Percentiles rank a stretch among this genome's conserved stretches.
phyloP scores from a whole-genome alignment of 2,113 vertebrate genomes.

The Platysternon megacephalum region DNA sequence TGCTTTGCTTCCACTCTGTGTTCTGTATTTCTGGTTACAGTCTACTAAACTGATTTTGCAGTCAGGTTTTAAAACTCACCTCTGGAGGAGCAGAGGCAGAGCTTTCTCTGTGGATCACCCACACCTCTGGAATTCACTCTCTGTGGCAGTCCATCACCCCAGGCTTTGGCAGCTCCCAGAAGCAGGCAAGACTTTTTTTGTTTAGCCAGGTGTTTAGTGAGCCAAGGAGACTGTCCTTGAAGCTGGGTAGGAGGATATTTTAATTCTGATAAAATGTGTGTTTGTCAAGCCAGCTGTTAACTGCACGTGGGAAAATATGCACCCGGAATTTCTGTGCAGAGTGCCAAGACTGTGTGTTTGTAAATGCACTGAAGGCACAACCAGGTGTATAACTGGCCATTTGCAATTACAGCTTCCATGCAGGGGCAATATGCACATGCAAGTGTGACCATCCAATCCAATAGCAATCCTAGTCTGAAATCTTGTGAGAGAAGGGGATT shows the following conservation, averaged over 20 bases:
- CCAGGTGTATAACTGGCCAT: background rate
- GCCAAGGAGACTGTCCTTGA: background rate
- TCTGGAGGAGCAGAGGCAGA: background rate
- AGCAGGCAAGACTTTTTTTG: background rate
- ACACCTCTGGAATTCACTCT: background rate
- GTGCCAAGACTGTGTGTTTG: background rate
- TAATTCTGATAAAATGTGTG: background rate
- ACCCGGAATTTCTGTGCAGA: background rate
- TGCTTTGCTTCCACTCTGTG: background rate
- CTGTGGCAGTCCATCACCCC: background rate
- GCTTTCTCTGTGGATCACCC: background rate
- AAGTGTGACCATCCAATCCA: fast-evolving
- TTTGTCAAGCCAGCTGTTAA: background rate
- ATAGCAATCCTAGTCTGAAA: fast-evolving
- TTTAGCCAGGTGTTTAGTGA: background rate
- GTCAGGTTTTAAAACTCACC: background rate
- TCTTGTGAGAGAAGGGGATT: background rate
- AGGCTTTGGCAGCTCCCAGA: background rate
- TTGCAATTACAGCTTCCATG: background rate
- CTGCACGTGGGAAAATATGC: background rate
- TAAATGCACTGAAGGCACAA: background rate
- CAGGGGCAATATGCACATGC: fast-evolving
- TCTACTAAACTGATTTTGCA: background rate
- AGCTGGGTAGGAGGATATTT: background rate
- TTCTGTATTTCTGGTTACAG: background rate